phyloP scores from a whole-genome alignment of 2,888 invertebrate species.

The Ellobium chinense region DNA sequence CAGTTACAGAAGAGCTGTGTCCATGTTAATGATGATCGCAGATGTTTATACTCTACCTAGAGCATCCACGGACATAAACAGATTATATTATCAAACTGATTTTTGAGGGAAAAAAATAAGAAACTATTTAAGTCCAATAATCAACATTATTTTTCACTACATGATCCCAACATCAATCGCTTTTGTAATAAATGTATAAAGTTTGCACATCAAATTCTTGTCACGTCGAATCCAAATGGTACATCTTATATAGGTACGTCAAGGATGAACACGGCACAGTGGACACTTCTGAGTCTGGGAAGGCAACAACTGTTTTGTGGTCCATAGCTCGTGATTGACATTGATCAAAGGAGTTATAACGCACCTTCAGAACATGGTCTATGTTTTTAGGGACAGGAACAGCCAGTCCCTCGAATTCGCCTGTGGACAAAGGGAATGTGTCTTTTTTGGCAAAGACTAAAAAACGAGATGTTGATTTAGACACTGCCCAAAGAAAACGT shows the following conservation, averaged over 20 bases:
- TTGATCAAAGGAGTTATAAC: constrained; percentile 2
- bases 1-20: no score
- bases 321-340: constrained; percentile 42
- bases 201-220: no score
- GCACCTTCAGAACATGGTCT: constrained; percentile 10
- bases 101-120: no score
- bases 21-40: no score
- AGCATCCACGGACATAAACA: no score
- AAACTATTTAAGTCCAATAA: no score
- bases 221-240: not conserved
- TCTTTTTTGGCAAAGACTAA: constrained; percentile 33
- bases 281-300: constrained; percentile 6
- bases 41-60: no score
- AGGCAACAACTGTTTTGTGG: constrained; percentile 30
- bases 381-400: constrained; percentile 35
- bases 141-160: no score
- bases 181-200: no score
- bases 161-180: no score
- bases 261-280: constrained; percentile 32
- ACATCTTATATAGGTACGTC: constrained; percentile 34
- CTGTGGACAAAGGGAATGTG: constrained; percentile 40
- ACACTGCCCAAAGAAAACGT: constrained; percentile 56
- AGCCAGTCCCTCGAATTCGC: constrained; percentile 38
- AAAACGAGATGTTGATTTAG: constrained; percentile 32
- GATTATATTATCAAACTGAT: no score